A percentile compares a stretch with the other conserved stretches of the same genome.
Conservation (phyloP, 1,140 invertebrate genomes). For the Micrasema minimum region DNA sequence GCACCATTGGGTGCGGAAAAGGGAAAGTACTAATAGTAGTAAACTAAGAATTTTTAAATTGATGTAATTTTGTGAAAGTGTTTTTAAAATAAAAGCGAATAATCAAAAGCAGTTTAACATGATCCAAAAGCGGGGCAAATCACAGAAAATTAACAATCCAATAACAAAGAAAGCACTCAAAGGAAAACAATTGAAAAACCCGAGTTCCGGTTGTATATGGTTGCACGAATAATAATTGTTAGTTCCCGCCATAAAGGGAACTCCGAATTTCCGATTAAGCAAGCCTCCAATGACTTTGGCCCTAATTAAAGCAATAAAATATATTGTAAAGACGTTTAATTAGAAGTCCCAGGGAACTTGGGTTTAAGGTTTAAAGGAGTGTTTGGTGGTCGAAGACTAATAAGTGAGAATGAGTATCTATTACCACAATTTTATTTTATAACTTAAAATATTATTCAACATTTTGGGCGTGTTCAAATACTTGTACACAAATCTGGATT, state of each 20-base stretch:
- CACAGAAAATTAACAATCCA: no score
- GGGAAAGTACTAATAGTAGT: no score
- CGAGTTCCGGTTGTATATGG: constrained; percentile 37
- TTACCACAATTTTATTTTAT: no score
- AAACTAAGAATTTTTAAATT: no score
- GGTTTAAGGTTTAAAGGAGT: constrained; percentile 10
- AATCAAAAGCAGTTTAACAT: no score
- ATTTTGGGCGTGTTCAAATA: no score
- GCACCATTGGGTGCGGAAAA: no score
- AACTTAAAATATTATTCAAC: no score
- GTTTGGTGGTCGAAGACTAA: constrained; percentile 26
- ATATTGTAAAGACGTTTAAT: constrained; percentile 43
- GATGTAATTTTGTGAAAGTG: no score
- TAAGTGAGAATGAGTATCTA: background rate
- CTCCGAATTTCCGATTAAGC: constrained; percentile 34
- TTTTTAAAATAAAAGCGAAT: no score
- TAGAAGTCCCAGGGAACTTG: constrained; percentile 34
- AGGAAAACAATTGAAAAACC: constrained; percentile 25
- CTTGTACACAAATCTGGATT: no score
- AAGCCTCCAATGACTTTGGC: constrained; percentile 33
- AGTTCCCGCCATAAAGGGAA: constrained; percentile 41
- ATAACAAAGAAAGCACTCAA: constrained; percentile 40
- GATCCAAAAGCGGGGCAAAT: no score
- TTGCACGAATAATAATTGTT: constrained; percentile 48
- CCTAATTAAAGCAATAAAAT: constrained; percentile 51